Evolutionary conservation across 1,140 invertebrate species (phyloP).

Genomic region (Paracyclopina nana): DNA sequence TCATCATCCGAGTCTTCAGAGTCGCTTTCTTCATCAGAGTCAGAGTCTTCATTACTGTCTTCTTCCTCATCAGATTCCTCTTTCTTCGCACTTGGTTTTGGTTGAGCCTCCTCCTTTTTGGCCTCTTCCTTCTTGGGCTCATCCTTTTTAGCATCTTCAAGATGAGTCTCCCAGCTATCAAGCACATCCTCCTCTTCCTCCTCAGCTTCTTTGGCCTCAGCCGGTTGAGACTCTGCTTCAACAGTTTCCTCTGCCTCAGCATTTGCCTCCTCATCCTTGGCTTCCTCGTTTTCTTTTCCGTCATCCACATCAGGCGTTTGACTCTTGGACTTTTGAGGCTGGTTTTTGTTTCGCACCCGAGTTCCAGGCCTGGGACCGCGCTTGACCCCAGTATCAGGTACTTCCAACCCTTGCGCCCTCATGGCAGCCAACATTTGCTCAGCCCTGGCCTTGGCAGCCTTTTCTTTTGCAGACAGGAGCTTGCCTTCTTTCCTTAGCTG

Average conservation of each 20-base stretch:
- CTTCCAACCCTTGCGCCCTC: conserved; percentile 31
- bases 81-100: not conserved
- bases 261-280: conserved; percentile 20
- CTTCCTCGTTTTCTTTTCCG: conserved; percentile 18
- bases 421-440: conserved; percentile 67
- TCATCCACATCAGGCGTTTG: conserved; percentile 23
- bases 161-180: conserved; percentile 23
- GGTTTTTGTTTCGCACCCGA: conserved; percentile 39
- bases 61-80: conserved; percentile 16
- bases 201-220: conserved; percentile 18
- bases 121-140: conserved; percentile 17
- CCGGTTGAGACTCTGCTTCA: conserved; percentile 14
- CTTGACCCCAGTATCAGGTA: conserved; percentile 37
- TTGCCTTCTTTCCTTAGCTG: conserved; percentile 85
- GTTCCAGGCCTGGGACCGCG: conserved; percentile 45
- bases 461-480: conserved; percentile 73
- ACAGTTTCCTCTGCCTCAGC: conserved; percentile 17
- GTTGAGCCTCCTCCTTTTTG: not conserved
- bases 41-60: conserved; percentile 17
- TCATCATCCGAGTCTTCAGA: not conserved
- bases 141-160: conserved; percentile 19
- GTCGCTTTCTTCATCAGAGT: conserved; percentile 17
- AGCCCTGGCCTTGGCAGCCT: conserved; percentile 61
- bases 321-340: conserved; percentile 27
- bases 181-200: conserved; percentile 21